A percentile compares a stretch with the other conserved stretches of the same genome.
These are phyloP conservation scores for Pinna nobilis DNA, from an alignment of 1,140 invertebrate genomes.

Conservation along the genomic window DNA sequence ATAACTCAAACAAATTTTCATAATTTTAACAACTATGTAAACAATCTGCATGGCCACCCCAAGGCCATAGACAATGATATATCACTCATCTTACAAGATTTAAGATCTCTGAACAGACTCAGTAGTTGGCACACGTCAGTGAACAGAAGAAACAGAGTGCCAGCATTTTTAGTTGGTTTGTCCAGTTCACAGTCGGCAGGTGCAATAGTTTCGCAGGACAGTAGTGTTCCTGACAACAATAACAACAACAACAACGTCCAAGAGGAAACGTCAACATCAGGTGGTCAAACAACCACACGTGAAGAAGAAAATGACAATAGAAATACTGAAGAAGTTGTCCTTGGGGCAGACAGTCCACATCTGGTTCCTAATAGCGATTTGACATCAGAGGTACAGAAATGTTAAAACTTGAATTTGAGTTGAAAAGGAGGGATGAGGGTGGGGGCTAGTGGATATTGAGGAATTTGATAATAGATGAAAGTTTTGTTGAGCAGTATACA, in stretches of 20 bases:
- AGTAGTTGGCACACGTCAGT: slow-evolving; percentile 10
- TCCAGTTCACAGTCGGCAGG: neutral
- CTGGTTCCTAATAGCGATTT: neutral
- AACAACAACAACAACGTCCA: neutral
- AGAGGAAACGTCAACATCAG: neutral
- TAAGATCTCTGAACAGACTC: slow-evolving; percentile 34
- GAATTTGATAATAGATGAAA: too few relatives aligned
- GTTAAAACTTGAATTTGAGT: too few relatives aligned
- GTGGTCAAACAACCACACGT: neutral
- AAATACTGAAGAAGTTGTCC: slow-evolving; percentile 10
- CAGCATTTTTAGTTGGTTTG: slow-evolving; percentile 32
- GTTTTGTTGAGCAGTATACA: too few relatives aligned
- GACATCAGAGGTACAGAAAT: slow-evolving; percentile 7
- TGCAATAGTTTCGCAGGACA: neutral
- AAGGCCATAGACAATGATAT: slow-evolving; percentile 81
- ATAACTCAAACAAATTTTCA: slow-evolving; percentile 74
- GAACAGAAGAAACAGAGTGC: neutral
- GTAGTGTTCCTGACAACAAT: neutral
- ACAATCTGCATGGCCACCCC: slow-evolving; percentile 76
- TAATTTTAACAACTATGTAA: slow-evolving; percentile 46
- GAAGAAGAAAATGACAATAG: slow-evolving; percentile 3
- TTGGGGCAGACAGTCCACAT: neutral
- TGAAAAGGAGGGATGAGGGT: too few relatives aligned
- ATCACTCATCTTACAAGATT: slow-evolving; percentile 24
- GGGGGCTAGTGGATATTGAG: too few relatives aligned